phyloP scores from a whole-genome alignment of 2,888 invertebrate species.

The Apeira syringaria region DNA sequence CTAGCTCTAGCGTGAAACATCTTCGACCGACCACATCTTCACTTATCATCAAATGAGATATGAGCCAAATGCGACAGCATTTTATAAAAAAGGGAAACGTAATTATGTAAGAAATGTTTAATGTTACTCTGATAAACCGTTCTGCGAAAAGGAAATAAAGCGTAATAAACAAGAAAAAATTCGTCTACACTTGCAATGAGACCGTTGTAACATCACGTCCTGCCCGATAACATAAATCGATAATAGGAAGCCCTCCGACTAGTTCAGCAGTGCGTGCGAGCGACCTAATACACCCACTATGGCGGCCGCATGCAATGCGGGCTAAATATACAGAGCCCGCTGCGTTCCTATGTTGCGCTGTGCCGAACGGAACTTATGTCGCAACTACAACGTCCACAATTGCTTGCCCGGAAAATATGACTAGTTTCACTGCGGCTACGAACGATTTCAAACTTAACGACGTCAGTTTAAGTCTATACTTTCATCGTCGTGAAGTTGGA shows the following conservation, averaged over 20 bases:
- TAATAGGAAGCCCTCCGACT: constrained; percentile 82
- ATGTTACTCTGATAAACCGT: constrained; percentile 62
- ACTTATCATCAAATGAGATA: too few relatives aligned
- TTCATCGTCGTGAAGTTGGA: constrained; percentile 38
- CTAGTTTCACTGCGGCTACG: constrained; percentile 54
- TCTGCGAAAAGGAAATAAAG: constrained; percentile 67
- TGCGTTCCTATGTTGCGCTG: constrained; percentile 56
- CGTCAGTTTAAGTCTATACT: constrained; percentile 44
- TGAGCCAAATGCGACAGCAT: too few relatives aligned
- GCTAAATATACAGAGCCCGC: constrained; percentile 77
- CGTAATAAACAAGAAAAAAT: constrained; percentile 59
- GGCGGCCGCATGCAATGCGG: constrained; percentile 75
- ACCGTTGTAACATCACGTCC: constrained; percentile 55
- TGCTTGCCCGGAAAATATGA: constrained; percentile 70
- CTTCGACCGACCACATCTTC: too few relatives aligned
- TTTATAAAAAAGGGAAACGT: too few relatives aligned
- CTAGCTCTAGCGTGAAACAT: too few relatives aligned
- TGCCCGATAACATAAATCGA: constrained; percentile 78
- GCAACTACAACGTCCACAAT: constrained; percentile 74
- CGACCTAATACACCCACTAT: constrained; percentile 81
- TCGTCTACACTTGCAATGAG: constrained; percentile 52
- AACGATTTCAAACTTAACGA: constrained; percentile 49
- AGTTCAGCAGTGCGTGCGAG: constrained; percentile 83
- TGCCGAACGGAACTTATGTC: constrained; percentile 71
- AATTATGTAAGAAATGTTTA: too few relatives aligned